These are phyloP conservation scores for Urechis unicinctus DNA, from an alignment of 2,888 invertebrate species.

Conservation along the genomic window DNA sequence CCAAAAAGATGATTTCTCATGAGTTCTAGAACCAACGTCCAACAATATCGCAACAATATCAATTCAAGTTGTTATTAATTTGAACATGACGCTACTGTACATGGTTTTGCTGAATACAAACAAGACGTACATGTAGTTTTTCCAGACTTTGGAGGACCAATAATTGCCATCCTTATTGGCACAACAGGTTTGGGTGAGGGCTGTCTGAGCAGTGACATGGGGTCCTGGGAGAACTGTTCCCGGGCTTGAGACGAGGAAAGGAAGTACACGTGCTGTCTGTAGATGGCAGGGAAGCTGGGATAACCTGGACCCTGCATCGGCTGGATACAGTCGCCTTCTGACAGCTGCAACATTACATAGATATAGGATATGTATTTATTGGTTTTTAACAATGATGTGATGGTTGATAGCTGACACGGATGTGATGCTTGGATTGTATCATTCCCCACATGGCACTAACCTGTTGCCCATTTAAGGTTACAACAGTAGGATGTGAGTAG, in stretches of 20 bases:
- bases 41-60: too few species aligned
- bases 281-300: constrained; percentile 40
- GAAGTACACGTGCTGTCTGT: constrained; percentile 46
- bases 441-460: too few species aligned
- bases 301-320: constrained; percentile 43
- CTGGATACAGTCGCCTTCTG: constrained; percentile 46
- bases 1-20: too few species aligned
- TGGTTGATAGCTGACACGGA: neutral
- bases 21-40: too few species aligned
- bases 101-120: neutral
- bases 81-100: too few species aligned
- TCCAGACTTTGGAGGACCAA: constrained; percentile 51
- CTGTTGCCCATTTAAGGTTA: neutral
- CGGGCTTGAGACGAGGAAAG: constrained; percentile 34
- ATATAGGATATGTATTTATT: neutral
- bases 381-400: neutral
- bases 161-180: constrained; percentile 45
- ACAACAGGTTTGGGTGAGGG: constrained; percentile 47
- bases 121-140: constrained; percentile 48
- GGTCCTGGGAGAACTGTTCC: constrained; percentile 43
- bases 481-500: neutral
- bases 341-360: constrained; percentile 26
- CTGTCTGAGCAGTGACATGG: constrained; percentile 41
- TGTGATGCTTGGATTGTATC: too few species aligned
- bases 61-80: too few species aligned